Percentiles rank a stretch among this genome's conserved stretches.
Conservation (phyloP, 1,140 invertebrate species). For the Drosophila repleta region DNA sequence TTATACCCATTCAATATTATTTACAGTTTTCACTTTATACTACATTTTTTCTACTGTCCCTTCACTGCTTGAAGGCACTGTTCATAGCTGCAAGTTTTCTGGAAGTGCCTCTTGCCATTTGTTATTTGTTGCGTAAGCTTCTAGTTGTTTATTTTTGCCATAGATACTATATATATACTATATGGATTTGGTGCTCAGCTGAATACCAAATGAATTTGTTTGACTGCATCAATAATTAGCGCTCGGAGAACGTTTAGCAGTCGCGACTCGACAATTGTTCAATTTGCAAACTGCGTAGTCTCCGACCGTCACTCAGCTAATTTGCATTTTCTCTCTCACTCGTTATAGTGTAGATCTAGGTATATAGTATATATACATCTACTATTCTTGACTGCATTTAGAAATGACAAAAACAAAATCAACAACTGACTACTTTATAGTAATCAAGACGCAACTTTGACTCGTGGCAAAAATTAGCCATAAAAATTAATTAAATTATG, state of each 20-base stretch:
- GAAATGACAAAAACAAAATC: conserved; percentile 4
- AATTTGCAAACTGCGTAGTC: conserved; percentile 37
- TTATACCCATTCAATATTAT: too few species aligned
- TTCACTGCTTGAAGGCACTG: background rate
- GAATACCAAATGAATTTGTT: conserved; percentile 54
- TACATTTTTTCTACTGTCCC: background rate
- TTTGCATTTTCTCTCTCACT: conserved; percentile 33
- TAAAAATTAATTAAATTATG: conserved; percentile 2
- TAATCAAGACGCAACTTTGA: background rate
- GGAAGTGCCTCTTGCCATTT: background rate
- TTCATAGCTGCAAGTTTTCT: background rate
- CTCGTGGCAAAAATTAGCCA: background rate
- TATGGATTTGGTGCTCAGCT: conserved; percentile 5
- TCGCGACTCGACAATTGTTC: conserved; percentile 1
- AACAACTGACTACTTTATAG: background rate
- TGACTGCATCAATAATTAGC: conserved; percentile 62
- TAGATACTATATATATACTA: conserved; percentile 14
- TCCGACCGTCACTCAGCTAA: conserved; percentile 25
- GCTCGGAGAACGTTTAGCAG: conserved; percentile 12
- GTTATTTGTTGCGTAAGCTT: conserved; percentile 3
- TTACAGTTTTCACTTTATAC: background rate
- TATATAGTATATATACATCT: conserved; percentile 1
- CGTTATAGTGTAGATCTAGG: background rate
- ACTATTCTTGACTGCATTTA: conserved; percentile 1
- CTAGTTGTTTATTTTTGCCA: background rate